Conservation (phyloP, 2,888 invertebrate species). For the Micropterix aruncella region DNA sequence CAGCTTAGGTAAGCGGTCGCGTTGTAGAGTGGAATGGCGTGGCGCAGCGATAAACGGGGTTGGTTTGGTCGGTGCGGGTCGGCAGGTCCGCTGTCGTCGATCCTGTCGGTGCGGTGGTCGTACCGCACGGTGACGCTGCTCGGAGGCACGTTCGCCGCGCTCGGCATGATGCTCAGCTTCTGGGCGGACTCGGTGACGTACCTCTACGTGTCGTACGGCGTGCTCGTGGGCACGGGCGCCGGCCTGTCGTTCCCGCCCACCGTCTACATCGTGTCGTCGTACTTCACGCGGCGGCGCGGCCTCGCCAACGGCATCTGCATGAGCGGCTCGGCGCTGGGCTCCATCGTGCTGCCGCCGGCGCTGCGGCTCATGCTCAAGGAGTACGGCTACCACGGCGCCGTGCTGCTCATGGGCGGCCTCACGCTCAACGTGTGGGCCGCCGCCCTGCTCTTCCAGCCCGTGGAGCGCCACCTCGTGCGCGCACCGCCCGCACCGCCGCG, state of each 20-base stretch:
- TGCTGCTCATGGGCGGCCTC: conserved; percentile 67
- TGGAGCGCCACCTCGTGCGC: conserved; percentile 64
- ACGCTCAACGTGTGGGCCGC: conserved; percentile 77
- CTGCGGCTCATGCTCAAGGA: conserved; percentile 53
- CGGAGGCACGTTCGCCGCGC: conserved; percentile 68
- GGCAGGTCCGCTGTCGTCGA: conserved; percentile 78
- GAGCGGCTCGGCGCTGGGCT: conserved; percentile 77
- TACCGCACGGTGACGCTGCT: conserved; percentile 71
- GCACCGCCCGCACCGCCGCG: conserved; percentile 29
- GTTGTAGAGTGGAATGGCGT: too few relatives aligned
- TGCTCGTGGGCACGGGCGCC: conserved; percentile 70
- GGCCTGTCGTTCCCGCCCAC: conserved; percentile 81
- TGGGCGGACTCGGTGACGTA: conserved; percentile 68
- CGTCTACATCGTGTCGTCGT: conserved; percentile 79
- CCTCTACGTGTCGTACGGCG: conserved; percentile 71
- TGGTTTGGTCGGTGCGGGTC: too few relatives aligned
- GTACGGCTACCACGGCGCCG: conserved; percentile 71
- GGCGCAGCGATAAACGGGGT: too few relatives aligned
- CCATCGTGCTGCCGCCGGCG: conserved; percentile 71
- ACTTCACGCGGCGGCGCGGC: conserved; percentile 65
- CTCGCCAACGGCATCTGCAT: conserved; percentile 80
- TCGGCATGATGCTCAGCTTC: conserved; percentile 73
- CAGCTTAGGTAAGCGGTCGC: conserved; percentile 65
- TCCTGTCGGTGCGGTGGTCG: conserved; percentile 71
- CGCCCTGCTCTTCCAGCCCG: conserved; percentile 72